These are phyloP conservation scores for Danio tinwini DNA, from an alignment of 2,797 vertebrate species.

Conservation along the genomic window DNA sequence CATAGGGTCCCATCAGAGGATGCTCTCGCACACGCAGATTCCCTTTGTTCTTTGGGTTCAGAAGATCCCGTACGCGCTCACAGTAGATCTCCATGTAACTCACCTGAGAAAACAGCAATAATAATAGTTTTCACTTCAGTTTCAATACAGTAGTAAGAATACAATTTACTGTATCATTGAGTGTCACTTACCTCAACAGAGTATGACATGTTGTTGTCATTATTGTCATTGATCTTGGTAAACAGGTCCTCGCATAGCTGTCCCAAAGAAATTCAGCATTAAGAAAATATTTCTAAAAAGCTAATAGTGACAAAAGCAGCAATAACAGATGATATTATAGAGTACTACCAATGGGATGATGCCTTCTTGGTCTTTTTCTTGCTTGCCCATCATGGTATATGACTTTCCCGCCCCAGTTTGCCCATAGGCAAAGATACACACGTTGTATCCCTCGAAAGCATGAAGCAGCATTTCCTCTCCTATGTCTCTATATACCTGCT, in stretches of 20 bases:
- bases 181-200: slow-evolving; percentile 84
- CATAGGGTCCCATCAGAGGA: slow-evolving; percentile 87
- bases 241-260: slow-evolving; percentile 91
- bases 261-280: background rate
- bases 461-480: slow-evolving; percentile 91
- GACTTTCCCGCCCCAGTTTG: slow-evolving; percentile 90
- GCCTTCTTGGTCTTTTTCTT: slow-evolving; percentile 88
- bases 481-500: slow-evolving; percentile 88
- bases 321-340: background rate
- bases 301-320: background rate
- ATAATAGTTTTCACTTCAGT: background rate
- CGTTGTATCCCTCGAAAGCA: slow-evolving; percentile 89
- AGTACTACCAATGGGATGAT: slow-evolving; percentile 85
- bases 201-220: slow-evolving; percentile 88
- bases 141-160: background rate
- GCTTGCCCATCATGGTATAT: slow-evolving; percentile 92
- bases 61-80: slow-evolving; percentile 86
- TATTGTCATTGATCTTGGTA: slow-evolving; percentile 85
- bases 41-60: slow-evolving; percentile 91
- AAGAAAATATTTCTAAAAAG: background rate
- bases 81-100: slow-evolving; percentile 95
- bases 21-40: slow-evolving; percentile 89
- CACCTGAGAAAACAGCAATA: slow-evolving; percentile 72
- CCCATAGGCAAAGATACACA: slow-evolving; percentile 90
- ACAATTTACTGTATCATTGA: background rate